Evolutionary conservation across 2,113 vertebrate species (phyloP), one percentile per base, ranked within the genome.

Genomic region (Cairina moschata): DNA sequence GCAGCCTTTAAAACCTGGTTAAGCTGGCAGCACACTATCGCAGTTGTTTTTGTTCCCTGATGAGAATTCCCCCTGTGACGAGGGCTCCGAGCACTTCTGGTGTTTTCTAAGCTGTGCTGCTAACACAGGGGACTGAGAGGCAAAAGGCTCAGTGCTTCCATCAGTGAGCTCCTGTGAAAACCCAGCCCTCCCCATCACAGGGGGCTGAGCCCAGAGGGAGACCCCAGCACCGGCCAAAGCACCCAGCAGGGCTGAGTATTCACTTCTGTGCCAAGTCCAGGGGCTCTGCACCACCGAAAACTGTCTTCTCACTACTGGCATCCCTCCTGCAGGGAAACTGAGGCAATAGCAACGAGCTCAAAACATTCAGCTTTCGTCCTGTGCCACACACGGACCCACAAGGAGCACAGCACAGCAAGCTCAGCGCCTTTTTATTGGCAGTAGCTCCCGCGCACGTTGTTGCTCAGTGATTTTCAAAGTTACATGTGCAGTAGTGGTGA

Each of bases 341-440:
- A 90, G 67, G 34, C 74, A 91, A 52, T 13, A 1, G 3, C 69
- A 48, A 72, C 9, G 32, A 0, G 5, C 36, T 67, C 54, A 38
- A 60, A 15, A 46, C 13, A 12, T 20, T 5, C 3, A 0, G 34
- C 0, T 73, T 68, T 59, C 77, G 15, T 76, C 76, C 74, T 59
- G 22, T 69, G 71, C 36, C 60, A n/a, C 15, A 14, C 20, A 18
- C n/a, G 42, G 38, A 62, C 23, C 28, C 77, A 44, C n/a, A 36
- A 46, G 63, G 50, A 84, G 50, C 11, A 13, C 40, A 62, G 23
- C 25, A 66, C 73, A 66, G 74, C 58, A 69, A 68, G 62, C 50
- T 59, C 77, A 48, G 18, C 25, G 26, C 26, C 14, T 22, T 94
- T 97, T 92, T 86, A 87, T 92, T 96, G 36, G 17, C 22, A 54